A percentile compares a stretch with the other conserved stretches of the same genome.
Evolutionary conservation across 2,113 vertebrate genomes (phyloP).

Genomic region (Hippocampus comes): DNA sequence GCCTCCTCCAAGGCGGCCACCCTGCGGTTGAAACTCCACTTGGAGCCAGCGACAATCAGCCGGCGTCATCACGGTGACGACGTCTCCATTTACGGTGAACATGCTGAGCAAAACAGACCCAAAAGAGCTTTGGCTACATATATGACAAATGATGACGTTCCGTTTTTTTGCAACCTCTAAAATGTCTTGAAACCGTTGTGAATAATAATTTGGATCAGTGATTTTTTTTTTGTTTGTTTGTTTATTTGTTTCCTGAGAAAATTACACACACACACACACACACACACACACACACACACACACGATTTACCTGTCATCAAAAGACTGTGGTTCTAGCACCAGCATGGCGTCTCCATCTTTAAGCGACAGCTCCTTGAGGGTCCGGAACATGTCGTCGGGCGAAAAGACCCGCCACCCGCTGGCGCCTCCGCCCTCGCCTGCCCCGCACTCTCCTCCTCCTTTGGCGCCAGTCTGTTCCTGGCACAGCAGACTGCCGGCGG

Average conservation of each 20-base stretch:
- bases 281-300: not conserved
- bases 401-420: constrained; percentile 80
- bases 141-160: not conserved
- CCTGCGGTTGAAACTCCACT: constrained; percentile 76
- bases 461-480: constrained; percentile 56
- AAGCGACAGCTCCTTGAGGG: constrained; percentile 78
- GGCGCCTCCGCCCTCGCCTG: constrained; percentile 61
- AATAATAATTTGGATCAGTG: no score
- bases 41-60: constrained; percentile 84
- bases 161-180: not conserved
- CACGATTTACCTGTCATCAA: constrained; percentile 75
- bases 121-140: not conserved
- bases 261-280: not conserved
- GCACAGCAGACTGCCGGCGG: constrained; percentile 68
- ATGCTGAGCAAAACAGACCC: constrained; percentile 45
- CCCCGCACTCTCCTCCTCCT: constrained; percentile 25
- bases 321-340: constrained; percentile 74
- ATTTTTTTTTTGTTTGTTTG: no score
- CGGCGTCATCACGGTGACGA: constrained; percentile 74
- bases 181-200: not conserved
- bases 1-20: not conserved
- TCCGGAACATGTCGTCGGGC: constrained; percentile 77
- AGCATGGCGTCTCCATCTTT: constrained; percentile 80
- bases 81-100: constrained; percentile 66
- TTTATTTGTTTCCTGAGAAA: no score